These are phyloP conservation scores for Drosophila kikkawai DNA, from an alignment of 1,140 invertebrate species.

Conservation along the genomic window DNA sequence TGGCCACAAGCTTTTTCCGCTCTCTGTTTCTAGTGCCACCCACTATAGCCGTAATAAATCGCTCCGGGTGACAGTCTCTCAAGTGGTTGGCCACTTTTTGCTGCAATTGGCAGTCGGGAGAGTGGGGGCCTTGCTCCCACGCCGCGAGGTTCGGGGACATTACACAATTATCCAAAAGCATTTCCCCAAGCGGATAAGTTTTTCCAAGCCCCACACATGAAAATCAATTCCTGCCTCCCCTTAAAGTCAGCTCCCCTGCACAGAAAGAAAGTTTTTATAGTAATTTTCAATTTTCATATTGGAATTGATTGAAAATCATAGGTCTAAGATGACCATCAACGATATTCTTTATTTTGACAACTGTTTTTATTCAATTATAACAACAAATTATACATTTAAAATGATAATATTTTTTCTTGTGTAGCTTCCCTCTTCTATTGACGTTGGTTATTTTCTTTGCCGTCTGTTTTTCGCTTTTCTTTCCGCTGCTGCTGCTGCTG, in stretches of 20 bases:
- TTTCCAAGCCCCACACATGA: conserved; percentile 46
- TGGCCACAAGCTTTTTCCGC: conserved; percentile 4
- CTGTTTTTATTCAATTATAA: background rate
- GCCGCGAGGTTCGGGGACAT: conserved; percentile 25
- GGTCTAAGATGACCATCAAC: background rate
- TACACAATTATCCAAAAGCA: conserved; percentile 66
- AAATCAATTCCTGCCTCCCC: conserved; percentile 60
- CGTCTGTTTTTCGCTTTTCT: conserved; percentile 30
- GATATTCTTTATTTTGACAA: background rate
- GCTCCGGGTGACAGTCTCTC: conserved; percentile 47
- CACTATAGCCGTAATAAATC: conserved; percentile 59
- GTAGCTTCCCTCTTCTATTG: conserved; percentile 15
- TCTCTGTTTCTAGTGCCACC: conserved; percentile 20
- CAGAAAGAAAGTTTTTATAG: background rate
- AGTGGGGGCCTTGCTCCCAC: conserved; percentile 1
- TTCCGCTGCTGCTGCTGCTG: conserved; percentile 19
- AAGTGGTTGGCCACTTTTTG: conserved; percentile 40
- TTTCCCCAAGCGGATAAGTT: conserved; percentile 57
- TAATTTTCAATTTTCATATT: too few relatives aligned
- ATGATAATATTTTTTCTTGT: background rate
- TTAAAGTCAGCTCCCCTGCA: background rate
- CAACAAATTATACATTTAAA: background rate
- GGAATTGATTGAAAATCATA: background rate
- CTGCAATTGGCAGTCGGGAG: conserved; percentile 18
- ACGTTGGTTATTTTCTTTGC: conserved; percentile 13